Base-by-base conservation (phyloP, 2,888 invertebrate genomes). In the Xestia c-nigrum region DNA sequence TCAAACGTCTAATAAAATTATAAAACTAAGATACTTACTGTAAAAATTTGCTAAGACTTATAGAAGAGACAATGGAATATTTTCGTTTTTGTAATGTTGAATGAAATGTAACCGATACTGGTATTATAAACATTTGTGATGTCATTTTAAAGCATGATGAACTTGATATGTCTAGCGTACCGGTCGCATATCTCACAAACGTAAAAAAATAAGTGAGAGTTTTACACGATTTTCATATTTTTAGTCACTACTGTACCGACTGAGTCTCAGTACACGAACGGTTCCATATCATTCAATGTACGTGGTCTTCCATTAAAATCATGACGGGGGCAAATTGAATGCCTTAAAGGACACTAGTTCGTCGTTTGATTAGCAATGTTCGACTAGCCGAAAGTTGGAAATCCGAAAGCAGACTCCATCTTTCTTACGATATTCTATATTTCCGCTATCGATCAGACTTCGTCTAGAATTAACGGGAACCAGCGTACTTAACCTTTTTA, bases 131-230 rank as follows among this genome's bases (percentile, higher is more conserved):
- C 24, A n/a, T 61, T 63, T 59, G 38, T 59, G n/a, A 68, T 81
- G 71, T 68, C 31, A 66, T 52, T 71, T 50, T 31, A 46, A 40
- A 67, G 55, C 16, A 46, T 61, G 14, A 57, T 24, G 6, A 43
- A 66, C 21, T 50, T 74, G 80, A 79, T 84, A 84, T 84, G 82
- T 84, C 47, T 61, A 31, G 43, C 24, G 67, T 65, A 65, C 24
- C 64, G 74, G 74, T 52, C 47, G 63, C 70, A 50, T 40, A 70
- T 57, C 50, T 50, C 10, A 55, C n/a, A 14, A 57, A 71, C 55
- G 38, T 24, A 38, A 50, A 31, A n/a, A 43, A 46, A 47, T 31
- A n/a, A 80, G 19, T 5, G 52, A 63, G 5, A 21, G 14, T n/a
- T 61, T 61, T 46, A 64, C 21, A 65, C 46, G n/a, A 21, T 64